These are phyloP conservation scores for Holcopasites calliopsidis DNA, from an alignment of 1,140 invertebrate genomes.

Conservation along the genomic window DNA sequence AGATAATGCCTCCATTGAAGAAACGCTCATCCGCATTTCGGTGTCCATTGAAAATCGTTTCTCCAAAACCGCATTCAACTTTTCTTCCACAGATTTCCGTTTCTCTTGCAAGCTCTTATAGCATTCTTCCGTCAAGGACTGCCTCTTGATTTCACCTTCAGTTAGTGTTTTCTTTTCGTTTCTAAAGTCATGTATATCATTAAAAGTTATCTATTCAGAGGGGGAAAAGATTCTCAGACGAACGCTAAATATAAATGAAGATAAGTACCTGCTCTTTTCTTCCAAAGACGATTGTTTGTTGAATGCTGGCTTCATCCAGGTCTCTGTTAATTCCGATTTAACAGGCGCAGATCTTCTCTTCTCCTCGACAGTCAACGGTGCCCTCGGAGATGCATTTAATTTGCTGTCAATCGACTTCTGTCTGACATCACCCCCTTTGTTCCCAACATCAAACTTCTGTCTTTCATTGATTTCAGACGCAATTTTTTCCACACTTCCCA, in stretches of 20 bases:
- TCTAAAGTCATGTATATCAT: conserved; percentile 43
- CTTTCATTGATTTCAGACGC: conserved; percentile 33
- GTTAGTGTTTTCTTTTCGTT: conserved; percentile 45
- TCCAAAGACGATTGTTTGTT: conserved; percentile 71
- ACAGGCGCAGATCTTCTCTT: conserved; percentile 76
- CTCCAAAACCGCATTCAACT: conserved; percentile 76
- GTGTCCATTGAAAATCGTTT: conserved; percentile 72
- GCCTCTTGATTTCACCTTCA: conserved; percentile 50
- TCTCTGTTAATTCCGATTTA: conserved; percentile 67
- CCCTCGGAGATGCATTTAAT: conserved; percentile 35
- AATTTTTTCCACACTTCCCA: conserved; percentile 37
- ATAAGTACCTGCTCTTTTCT: conserved; percentile 65
- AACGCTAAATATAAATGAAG: conserved; percentile 6
- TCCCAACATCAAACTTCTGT: conserved; percentile 53
- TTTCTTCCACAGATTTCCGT: conserved; percentile 75
- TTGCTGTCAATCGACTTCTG: conserved; percentile 64
- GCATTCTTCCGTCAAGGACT: conserved; percentile 48
- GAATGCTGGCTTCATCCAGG: conserved; percentile 68
- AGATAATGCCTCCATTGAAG: conserved; percentile 56
- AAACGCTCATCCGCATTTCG: conserved; percentile 55
- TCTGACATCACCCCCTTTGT: conserved; percentile 60
- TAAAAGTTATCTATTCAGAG: neutral
- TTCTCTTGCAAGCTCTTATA: conserved; percentile 73
- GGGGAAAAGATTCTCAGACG: neutral
- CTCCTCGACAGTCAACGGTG: conserved; percentile 67